Evolutionary conservation across 2,888 invertebrate genomes (phyloP).

Genomic region (Caenorhabditis uteleia): DNA sequence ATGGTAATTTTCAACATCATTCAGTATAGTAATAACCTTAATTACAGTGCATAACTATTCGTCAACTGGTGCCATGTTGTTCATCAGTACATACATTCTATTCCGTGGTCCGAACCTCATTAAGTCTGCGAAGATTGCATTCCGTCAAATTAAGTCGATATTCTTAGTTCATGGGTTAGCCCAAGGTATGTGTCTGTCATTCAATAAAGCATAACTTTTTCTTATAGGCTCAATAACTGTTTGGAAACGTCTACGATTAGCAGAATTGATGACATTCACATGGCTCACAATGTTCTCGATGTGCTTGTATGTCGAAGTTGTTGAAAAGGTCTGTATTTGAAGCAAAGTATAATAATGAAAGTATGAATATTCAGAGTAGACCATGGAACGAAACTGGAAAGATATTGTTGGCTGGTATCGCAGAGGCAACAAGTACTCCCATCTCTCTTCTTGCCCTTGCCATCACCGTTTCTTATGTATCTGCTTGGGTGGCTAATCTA

Average conservation of each 20-base stretch:
- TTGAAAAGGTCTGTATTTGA: slow-evolving; percentile 58
- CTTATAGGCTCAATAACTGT: slow-evolving; percentile 55
- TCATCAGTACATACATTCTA: slow-evolving; percentile 71
- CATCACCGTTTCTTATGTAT: slow-evolving; percentile 70
- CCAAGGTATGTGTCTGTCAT: slow-evolving; percentile 64
- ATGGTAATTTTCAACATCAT: slow-evolving; percentile 34
- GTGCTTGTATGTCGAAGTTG: slow-evolving; percentile 70
- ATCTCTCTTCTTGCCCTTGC: slow-evolving; percentile 73
- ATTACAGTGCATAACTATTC: slow-evolving; percentile 72
- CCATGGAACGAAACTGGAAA: slow-evolving; percentile 50
- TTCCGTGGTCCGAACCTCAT: slow-evolving; percentile 70
- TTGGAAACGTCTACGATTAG: slow-evolving; percentile 72
- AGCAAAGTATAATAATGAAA: neutral
- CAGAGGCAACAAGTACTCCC: slow-evolving; percentile 71
- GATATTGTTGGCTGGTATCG: slow-evolving; percentile 55
- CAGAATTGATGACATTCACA: slow-evolving; percentile 73
- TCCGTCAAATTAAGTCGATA: slow-evolving; percentile 61
- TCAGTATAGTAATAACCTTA: no score
- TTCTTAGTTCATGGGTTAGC: slow-evolving; percentile 68
- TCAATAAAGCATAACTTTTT: no score
- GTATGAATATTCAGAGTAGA: slow-evolving; percentile 45
- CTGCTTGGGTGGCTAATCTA: slow-evolving; percentile 48
- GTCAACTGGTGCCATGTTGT: slow-evolving; percentile 71
- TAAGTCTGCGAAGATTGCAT: slow-evolving; percentile 60
- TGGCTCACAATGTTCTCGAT: slow-evolving; percentile 72